phyloP scores from a whole-genome alignment of 2,797 vertebrate species.

The Margarornis squamiger region DNA sequence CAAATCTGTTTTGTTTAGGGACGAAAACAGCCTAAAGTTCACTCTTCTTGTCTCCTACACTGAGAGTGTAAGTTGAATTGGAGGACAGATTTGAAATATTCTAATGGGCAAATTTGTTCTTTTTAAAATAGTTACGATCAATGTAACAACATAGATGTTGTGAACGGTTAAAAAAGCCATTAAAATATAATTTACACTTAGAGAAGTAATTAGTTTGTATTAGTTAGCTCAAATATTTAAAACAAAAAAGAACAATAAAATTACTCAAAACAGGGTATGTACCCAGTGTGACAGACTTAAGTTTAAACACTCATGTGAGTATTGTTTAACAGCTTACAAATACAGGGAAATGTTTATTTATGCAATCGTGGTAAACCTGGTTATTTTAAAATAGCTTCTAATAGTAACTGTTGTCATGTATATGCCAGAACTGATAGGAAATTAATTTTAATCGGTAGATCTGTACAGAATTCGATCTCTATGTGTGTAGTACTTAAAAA shows the following conservation, averaged over 20 bases:
- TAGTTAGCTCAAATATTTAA: background rate
- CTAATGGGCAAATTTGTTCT: background rate
- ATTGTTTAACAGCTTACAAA: background rate
- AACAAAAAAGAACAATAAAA: background rate
- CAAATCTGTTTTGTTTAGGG: background rate
- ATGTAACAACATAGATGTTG: background rate
- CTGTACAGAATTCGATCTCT: background rate
- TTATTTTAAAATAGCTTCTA: conserved; percentile 9
- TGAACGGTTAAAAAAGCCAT: conserved; percentile 28
- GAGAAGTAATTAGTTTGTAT: background rate
- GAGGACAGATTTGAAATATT: background rate
- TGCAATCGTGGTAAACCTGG: background rate
- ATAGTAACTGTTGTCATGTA: background rate
- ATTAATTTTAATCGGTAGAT: background rate
- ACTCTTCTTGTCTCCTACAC: background rate
- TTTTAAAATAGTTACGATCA: background rate
- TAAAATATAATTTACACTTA: background rate
- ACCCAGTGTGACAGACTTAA: background rate
- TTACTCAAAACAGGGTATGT: background rate
- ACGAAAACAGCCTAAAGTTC: background rate
- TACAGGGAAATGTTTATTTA: background rate
- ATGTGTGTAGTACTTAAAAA: conserved; percentile 36
- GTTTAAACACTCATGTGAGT: background rate
- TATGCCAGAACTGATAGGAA: background rate
- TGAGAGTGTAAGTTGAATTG: background rate